Evolutionary conservation across 2,797 vertebrate genomes (phyloP).

Genomic region (Spheniscus humboldti): DNA sequence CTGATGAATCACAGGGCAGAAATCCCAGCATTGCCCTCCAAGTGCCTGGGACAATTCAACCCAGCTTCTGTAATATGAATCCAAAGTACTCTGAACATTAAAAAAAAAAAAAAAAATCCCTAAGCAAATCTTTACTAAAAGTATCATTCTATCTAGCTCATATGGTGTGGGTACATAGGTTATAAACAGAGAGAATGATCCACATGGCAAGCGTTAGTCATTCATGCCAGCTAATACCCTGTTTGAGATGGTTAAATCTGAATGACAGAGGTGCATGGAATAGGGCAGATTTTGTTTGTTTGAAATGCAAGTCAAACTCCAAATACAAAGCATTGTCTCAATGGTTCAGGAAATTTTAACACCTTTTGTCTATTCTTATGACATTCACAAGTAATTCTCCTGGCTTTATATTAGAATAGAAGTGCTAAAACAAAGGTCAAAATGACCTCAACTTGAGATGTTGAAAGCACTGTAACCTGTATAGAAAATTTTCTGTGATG

Average conservation of each 20-base stretch:
- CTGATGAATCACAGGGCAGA: neutral
- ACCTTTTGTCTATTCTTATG: neutral
- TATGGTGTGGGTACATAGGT: neutral
- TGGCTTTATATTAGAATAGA: neutral
- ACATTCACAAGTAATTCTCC: neutral
- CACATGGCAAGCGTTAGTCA: rapidly evolving
- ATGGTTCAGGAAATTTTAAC: neutral
- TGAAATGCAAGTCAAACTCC: neutral
- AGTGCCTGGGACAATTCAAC: neutral
- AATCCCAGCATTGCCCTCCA: neutral
- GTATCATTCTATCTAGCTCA: neutral
- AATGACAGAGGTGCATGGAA: neutral
- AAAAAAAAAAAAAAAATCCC: neutral
- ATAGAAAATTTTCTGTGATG: neutral
- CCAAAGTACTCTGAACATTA: neutral
- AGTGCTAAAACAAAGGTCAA: neutral
- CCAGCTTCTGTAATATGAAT: neutral
- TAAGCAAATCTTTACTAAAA: neutral
- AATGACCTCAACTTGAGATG: neutral
- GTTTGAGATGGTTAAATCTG: neutral
- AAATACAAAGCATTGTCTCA: neutral
- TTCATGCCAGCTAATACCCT: neutral
- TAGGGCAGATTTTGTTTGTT: neutral
- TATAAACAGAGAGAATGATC: neutral
- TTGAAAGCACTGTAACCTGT: neutral